These are phyloP conservation scores for Oncorhynchus masou DNA, from an alignment of 2,113 vertebrate species.

Conservation along the genomic window DNA sequence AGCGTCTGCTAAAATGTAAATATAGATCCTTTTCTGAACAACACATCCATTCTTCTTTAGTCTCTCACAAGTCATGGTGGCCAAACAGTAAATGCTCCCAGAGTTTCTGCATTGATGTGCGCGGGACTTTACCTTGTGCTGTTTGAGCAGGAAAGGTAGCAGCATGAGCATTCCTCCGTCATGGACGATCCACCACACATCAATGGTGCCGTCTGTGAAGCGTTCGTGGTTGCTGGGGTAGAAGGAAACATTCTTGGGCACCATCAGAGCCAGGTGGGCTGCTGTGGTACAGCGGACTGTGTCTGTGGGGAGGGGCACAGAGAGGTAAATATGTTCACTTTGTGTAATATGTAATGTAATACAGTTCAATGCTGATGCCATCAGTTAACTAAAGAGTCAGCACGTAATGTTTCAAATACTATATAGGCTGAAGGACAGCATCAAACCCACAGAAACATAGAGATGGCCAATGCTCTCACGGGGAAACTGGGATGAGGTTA, in stretches of 20 bases:
- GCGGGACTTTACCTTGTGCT: conserved; percentile 85
- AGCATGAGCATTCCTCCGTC: conserved; percentile 99
- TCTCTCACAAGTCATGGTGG: background rate
- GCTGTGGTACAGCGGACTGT: conserved; percentile 96
- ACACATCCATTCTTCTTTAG: too few species aligned
- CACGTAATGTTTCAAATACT: background rate
- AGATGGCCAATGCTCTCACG: background rate
- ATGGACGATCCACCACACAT: conserved; percentile 99
- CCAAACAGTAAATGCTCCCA: background rate
- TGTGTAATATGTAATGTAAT: background rate
- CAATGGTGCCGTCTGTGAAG: conserved; percentile 94
- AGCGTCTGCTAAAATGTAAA: too few species aligned
- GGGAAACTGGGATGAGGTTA: background rate
- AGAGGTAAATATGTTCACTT: background rate
- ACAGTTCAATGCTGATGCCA: background rate
- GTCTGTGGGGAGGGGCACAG: conserved; percentile 68
- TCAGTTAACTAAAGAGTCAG: too few species aligned
- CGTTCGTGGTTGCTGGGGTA: conserved; percentile 97
- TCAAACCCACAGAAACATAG: background rate
- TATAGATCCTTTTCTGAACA: too few species aligned
- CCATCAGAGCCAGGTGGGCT: conserved; percentile 91
- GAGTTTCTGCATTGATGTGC: background rate
- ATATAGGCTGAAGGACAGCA: background rate
- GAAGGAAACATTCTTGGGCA: conserved; percentile 97
- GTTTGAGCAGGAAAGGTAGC: conserved; percentile 93